A percentile compares a stretch with the other conserved stretches of the same genome.
Conservation (phyloP, 2,113 vertebrate genomes). For the Cyprinodon variegatus region DNA sequence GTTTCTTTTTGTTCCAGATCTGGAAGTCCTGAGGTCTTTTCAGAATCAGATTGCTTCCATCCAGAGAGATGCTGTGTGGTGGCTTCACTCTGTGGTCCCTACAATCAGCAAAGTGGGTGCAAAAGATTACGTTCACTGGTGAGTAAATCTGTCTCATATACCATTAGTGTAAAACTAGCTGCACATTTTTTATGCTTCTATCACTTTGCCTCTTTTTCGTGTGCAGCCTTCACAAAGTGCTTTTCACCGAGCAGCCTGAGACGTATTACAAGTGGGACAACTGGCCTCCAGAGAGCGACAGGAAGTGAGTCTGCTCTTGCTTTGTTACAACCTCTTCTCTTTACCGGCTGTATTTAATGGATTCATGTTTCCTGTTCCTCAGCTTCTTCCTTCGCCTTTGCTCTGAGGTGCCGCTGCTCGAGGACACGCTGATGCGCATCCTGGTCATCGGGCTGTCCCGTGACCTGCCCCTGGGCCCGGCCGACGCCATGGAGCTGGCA, state of each 20-base stretch:
- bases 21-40: constrained; percentile 92
- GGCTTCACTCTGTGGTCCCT: constrained; percentile 95
- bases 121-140: constrained; percentile 98
- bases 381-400: constrained; percentile 98
- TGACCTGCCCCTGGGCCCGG: constrained; percentile 93
- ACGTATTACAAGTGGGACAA: constrained; percentile 99
- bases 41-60: constrained; percentile 97
- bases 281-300: constrained; percentile 97
- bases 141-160: constrained; percentile 1
- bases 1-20: constrained; percentile 77
- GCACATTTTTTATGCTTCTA: neutral
- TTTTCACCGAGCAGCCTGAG: constrained; percentile 98
- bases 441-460: constrained; percentile 94
- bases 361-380: neutral
- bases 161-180: neutral
- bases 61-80: constrained; percentile 97
- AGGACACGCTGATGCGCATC: constrained; percentile 96
- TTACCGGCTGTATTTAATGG: neutral
- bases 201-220: neutral
- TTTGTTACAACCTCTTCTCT: neutral
- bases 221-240: constrained; percentile 95
- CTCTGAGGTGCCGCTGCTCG: constrained; percentile 95
- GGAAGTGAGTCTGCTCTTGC: constrained; percentile 85
- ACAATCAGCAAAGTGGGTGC: constrained; percentile 93
- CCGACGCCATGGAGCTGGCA: constrained; percentile 96